Evolutionary conservation across 2,888 invertebrate species (phyloP).

Genomic region (Callyntrura sp.): DNA sequence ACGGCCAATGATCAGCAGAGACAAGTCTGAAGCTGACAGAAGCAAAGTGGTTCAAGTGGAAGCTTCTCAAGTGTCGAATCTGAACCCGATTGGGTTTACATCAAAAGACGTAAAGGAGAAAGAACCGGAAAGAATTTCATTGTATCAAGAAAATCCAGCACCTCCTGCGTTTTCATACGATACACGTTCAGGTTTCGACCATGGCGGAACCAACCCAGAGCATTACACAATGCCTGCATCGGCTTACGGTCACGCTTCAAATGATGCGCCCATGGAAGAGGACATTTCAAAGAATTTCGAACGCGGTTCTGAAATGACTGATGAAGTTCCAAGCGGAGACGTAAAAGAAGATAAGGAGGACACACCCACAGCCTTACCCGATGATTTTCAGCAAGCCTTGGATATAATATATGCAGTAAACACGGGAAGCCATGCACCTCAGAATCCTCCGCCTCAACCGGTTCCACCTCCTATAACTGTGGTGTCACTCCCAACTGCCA

Average conservation of each 20-base stretch:
- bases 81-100: background rate
- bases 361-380: conserved; percentile 58
- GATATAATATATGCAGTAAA: conserved; percentile 82
- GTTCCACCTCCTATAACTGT: conserved; percentile 75
- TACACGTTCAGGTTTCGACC: conserved; percentile 4
- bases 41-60: background rate
- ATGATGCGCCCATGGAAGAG: conserved; percentile 49
- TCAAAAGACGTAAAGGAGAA: conserved; percentile 10
- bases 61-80: background rate
- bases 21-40: conserved; percentile 58
- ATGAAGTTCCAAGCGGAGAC: conserved; percentile 42
- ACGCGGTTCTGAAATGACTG: background rate
- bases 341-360: conserved; percentile 60
- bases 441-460: conserved; percentile 51
- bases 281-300: conserved; percentile 38
- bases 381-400: conserved; percentile 82
- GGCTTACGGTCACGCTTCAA: conserved; percentile 49
- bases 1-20: conserved; percentile 74
- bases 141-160: conserved; percentile 61
- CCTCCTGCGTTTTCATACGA: background rate
- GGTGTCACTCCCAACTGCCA: conserved; percentile 10
- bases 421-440: conserved; percentile 14
- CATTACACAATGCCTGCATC: conserved; percentile 27
- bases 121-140: conserved; percentile 33
- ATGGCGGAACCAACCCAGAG: background rate